A percentile compares a stretch with the other conserved stretches of the same genome.
Evolutionary conservation across 1,140 invertebrate genomes (phyloP).

Genomic region (fruit fly (Drosophila melanogaster)): Release_6_plus_ISO1_MT NT_033777.3:27312501-27313000

Average conservation of each 20-base stretch:
- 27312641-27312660: slow-evolving; percentile 30
- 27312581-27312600: slow-evolving; percentile 36
- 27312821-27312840: slow-evolving; percentile 6
- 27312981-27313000: neutral
- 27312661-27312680: slow-evolving; percentile 25
- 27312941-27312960: slow-evolving; percentile 1
- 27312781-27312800: slow-evolving; percentile 3
- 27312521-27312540: slow-evolving; percentile 17
- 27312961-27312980: neutral
- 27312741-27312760: slow-evolving; percentile 68
- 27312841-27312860: slow-evolving; percentile 11
- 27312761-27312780: slow-evolving; percentile 58
- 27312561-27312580: neutral
- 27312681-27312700: neutral
- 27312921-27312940: neutral
- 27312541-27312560: slow-evolving; percentile 16
- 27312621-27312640: slow-evolving; percentile 6
- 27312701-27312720: slow-evolving; percentile 3
- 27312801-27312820: slow-evolving; percentile 31
- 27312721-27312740: slow-evolving; percentile 48
- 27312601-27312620: slow-evolving; percentile 3
- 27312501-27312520: slow-evolving; percentile 20
- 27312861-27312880: neutral
- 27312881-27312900: neutral
- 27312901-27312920: neutral